Evolutionary conservation across 1,140 invertebrate species (phyloP), one percentile per base, ranked within the genome.

Genomic region (Pogonus chalceus): DNA sequence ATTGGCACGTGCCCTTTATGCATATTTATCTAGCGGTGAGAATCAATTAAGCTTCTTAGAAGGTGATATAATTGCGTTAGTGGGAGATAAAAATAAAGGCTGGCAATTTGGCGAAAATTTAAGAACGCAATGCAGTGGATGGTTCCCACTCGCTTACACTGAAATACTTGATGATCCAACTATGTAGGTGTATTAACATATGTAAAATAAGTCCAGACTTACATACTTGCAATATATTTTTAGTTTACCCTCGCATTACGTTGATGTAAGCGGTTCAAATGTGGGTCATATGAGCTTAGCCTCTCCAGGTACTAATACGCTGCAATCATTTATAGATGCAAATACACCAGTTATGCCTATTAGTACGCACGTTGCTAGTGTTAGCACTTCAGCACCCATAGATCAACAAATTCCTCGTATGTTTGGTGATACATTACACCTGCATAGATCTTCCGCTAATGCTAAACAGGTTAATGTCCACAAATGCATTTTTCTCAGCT

Each of bases 101-200:
- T 96, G 92, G 92, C 92, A 96, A 68, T 96, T 92, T 66, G 92
- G 92, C 20, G 90, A 95, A 68, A 95, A 96, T 71, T 70, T 91
- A 55, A 77, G 90, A 14, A 93, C 88, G 20, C 88, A 92, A 66
- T 81, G 87, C 62, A 87, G 89, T 55, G 92, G 92, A 14, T 96
- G 92, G 92, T 95, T 96, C 70, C 92, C 92, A 0, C 72, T 94
- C 26, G 91, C 92, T 9, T 96, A 95, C 63, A 94, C 91, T 23
- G 91, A 94, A 71, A 50, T 65, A 35, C 47, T 81, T 60, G 74
- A 84, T 65, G 66, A 81, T 66, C 63, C 75, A 65, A 70, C 78
- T 62, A 68, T 77, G 80, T 76, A 69, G 67, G 72, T 68, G 22
- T 7, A 31, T 7, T 31, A 7, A 31, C 26, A 7, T 14, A 31